These are phyloP conservation scores for Melieria crassipennis DNA, from an alignment of 2,888 invertebrate species.

Conservation along the genomic window DNA sequence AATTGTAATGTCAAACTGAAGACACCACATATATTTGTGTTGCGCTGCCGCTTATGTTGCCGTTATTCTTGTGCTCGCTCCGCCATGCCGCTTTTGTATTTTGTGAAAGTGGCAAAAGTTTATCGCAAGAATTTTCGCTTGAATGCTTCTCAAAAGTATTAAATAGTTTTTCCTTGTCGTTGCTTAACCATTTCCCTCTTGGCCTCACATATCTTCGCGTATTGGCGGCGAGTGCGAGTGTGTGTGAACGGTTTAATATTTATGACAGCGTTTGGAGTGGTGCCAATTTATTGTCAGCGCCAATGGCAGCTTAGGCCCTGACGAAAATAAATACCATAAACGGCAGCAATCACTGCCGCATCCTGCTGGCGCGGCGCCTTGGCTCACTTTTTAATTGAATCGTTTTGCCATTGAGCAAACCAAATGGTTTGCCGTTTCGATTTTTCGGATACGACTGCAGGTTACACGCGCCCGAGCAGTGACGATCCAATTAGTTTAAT, in stretches of 20 bases:
- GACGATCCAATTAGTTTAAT: too few species aligned
- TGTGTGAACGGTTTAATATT: conserved; percentile 5
- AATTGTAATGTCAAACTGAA: conserved; percentile 45
- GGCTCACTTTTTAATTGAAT: background rate
- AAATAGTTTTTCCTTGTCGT: conserved; percentile 30
- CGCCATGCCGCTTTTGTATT: conserved; percentile 13
- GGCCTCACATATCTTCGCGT: too few species aligned
- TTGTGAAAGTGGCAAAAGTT: conserved; percentile 42
- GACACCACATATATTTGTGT: conserved; percentile 43
- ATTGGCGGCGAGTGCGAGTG: background rate
- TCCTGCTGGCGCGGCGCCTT: background rate
- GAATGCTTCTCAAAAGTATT: conserved; percentile 45
- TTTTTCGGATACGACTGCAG: background rate
- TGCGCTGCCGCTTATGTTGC: too few species aligned
- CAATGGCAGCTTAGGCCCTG: background rate
- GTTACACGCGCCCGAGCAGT: too few species aligned
- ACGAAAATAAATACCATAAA: background rate
- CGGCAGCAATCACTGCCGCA: background rate
- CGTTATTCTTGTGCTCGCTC: background rate
- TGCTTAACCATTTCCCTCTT: conserved; percentile 23
- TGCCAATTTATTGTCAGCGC: conserved; percentile 33
- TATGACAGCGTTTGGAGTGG: conserved; percentile 23
- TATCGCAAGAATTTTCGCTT: conserved; percentile 54
- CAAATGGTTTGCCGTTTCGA: background rate
- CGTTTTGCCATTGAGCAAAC: background rate